Evolutionary conservation across 1,140 invertebrate species (phyloP).

Genomic region (Episyrphus balteatus): DNA sequence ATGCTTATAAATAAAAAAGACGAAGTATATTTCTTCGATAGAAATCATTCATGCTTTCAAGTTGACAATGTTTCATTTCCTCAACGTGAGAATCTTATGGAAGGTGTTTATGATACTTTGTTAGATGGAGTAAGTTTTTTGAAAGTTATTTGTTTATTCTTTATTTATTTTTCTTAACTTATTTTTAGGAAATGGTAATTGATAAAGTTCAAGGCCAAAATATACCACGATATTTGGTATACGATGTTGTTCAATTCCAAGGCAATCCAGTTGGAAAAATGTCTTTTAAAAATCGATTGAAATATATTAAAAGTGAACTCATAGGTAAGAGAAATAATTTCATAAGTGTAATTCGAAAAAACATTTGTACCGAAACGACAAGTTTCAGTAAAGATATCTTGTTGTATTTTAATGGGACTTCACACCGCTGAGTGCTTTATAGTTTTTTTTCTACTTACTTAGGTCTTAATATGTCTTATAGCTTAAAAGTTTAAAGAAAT

Average conservation of each 20-base stretch:
- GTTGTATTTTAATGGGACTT: too few relatives aligned
- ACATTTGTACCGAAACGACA: too few relatives aligned
- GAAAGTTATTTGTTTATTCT: constrained; percentile 2
- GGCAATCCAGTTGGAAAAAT: constrained; percentile 65
- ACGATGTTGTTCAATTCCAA: constrained; percentile 86
- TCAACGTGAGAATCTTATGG: constrained; percentile 54
- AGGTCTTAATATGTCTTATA: too few relatives aligned
- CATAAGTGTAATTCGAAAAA: too few relatives aligned
- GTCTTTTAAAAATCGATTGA: constrained; percentile 60
- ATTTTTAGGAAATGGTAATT: constrained; percentile 82
- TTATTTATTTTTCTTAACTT: constrained; percentile 6
- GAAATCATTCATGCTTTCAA: constrained; percentile 91
- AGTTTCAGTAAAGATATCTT: too few relatives aligned
- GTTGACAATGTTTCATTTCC: constrained; percentile 72
- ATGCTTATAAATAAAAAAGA: constrained; percentile 82
- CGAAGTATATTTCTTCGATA: constrained; percentile 87
- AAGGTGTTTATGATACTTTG: constrained; percentile 71
- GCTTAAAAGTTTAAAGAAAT: too few relatives aligned
- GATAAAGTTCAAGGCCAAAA: constrained; percentile 63
- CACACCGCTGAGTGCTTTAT: too few relatives aligned
- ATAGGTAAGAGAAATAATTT: constrained; percentile 41
- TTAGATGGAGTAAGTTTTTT: constrained; percentile 73
- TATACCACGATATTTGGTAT: constrained; percentile 85
- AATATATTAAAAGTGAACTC: constrained; percentile 64
- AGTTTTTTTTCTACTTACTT: too few relatives aligned